Percentiles rank a stretch among this genome's conserved stretches.
These are phyloP conservation scores for Eupeodes luniger DNA, from an alignment of 2,888 invertebrate species.

Conservation along the genomic window DNA sequence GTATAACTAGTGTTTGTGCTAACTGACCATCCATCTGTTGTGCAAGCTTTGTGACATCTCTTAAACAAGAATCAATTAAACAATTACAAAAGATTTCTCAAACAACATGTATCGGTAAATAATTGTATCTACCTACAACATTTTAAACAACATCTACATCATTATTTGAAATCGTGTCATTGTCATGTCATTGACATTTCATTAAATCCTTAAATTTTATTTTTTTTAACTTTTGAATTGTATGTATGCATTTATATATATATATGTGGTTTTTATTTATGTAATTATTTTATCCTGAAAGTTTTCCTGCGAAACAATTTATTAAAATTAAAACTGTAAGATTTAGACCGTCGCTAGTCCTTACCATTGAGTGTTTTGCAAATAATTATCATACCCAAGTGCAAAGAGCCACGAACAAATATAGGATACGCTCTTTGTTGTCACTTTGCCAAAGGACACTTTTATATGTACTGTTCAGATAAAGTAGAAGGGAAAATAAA, in stretches of 20 bases:
- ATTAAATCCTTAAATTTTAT: not conserved
- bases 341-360: slow-evolving; percentile 26
- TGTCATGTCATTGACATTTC: slow-evolving; percentile 34
- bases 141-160: slow-evolving; percentile 6
- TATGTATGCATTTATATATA: not conserved
- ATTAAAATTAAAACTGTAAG: slow-evolving; percentile 17
- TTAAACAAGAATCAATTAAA: slow-evolving; percentile 12
- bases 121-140: not conserved
- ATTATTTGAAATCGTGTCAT: slow-evolving; percentile 6
- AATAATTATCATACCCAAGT: slow-evolving; percentile 54
- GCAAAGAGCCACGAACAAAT: slow-evolving; percentile 47
- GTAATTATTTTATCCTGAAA: not conserved
- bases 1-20: slow-evolving; percentile 42
- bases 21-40: slow-evolving; percentile 8
- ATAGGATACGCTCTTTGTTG: slow-evolving; percentile 51
- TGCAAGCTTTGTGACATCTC: slow-evolving; percentile 27
- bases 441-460: slow-evolving; percentile 45
- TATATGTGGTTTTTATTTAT: not conserved
- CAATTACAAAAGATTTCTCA: not conserved
- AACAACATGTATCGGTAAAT: slow-evolving; percentile 72
- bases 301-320: not conserved
- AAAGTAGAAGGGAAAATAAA: not conserved
- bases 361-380: slow-evolving; percentile 49
- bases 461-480: slow-evolving; percentile 25
- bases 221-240: not conserved